Conservation (phyloP, 2,888 invertebrate species). For the Aethes cnicana region DNA sequence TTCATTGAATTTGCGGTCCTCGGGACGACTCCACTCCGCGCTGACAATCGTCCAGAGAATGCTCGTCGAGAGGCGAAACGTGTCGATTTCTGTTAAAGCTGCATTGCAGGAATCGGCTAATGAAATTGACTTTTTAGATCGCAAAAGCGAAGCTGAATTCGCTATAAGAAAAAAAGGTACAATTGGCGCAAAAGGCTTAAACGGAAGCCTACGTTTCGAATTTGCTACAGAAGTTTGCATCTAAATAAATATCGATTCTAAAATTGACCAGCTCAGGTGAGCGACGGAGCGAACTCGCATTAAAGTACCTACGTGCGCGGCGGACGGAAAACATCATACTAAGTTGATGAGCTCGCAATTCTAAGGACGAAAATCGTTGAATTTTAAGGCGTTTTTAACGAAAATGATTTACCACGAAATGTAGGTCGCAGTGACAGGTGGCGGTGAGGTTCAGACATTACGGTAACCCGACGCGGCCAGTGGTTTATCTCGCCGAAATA, state of each 20-base stretch:
- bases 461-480: conserved; percentile 48
- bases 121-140: conserved; percentile 8
- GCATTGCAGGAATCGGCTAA: conserved; percentile 7
- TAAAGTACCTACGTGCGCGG: conserved; percentile 7
- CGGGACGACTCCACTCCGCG: conserved; percentile 2
- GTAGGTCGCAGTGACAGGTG: conserved; percentile 45
- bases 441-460: conserved; percentile 56
- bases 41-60: conserved; percentile 6
- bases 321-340: conserved; percentile 12
- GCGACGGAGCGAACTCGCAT: conserved; percentile 5
- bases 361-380: conserved; percentile 5
- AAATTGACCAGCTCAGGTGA: conserved; percentile 2
- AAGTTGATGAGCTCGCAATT: conserved; percentile 15
- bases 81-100: conserved; percentile 13
- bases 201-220: conserved; percentile 1
- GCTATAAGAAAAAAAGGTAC: not conserved
- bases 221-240: conserved; percentile 9
- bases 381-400: conserved; percentile 16
- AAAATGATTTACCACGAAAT: conserved; percentile 14
- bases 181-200: not conserved
- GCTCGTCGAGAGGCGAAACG: conserved; percentile 17
- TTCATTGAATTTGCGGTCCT: conserved; percentile 9
- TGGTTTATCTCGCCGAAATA: conserved; percentile 61
- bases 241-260: not conserved
- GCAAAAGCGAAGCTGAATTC: not conserved